Evolutionary conservation across 2,888 invertebrate genomes (phyloP), one percentile per base, ranked within the genome.

Genomic region (Netelia fuscicornis): DNA sequence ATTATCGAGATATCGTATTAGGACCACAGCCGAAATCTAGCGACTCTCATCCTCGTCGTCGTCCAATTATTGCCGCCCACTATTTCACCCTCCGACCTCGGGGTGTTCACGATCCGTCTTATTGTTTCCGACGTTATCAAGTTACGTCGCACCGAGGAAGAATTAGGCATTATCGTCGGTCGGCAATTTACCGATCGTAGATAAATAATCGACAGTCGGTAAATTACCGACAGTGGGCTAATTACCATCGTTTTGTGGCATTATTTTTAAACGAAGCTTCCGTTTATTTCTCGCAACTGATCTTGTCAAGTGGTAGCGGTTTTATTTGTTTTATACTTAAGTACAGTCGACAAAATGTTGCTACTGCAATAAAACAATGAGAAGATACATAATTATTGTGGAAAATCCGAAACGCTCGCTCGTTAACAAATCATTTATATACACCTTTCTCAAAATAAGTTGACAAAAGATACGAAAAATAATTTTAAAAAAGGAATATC

Each of bases 391-490:
- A 23, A 72, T 44, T 23, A 72, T 11, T 44, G 30, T 48, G 44
- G 65, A 65, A 72, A 65, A 80, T 80, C 72, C 80, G 72, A n/a
- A 54, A 44, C 25, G 64, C 56, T 79, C 54, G 54, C 62, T 64
- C 9, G 52, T 17, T 71, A 62, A 42, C 42, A 70, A 23, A 30
- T n/a, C 60, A 52, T 78, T 78, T 78, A 60, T 78, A 52, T 13
- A 11, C 60, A 48, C 60, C 13, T 70, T 52, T 44, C 60, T 78
- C 48, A 78, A 3, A 58, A 25, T 78, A 44, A 60, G 70, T 70
- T 70, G 17, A 48, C 13, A 42, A 30, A 1, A 77, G 20, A 30
- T 17, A n/a, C 20, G 37, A 70, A 48, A 25, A 37, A 68, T 54
- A 25, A 20, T 11, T 30, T 20, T 74, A 30, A 70, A 58, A 70